phyloP scores from a whole-genome alignment of 1,140 invertebrate genomes.

The Himalopsyche phryganea region DNA sequence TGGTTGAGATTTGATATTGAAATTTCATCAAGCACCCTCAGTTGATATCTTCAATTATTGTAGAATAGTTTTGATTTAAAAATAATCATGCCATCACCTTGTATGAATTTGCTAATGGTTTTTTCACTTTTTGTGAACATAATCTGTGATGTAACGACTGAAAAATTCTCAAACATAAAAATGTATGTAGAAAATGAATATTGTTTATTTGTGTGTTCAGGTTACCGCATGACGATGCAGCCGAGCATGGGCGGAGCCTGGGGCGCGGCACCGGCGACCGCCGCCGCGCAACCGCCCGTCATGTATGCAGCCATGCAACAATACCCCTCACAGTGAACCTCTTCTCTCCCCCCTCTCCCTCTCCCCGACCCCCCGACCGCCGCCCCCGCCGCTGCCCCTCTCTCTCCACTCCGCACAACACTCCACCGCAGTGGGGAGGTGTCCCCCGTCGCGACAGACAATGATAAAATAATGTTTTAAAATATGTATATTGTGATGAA shows the following conservation, averaged over 20 bases:
- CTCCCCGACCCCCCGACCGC: slow-evolving; percentile 3
- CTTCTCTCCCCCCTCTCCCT: background rate
- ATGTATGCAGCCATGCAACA: slow-evolving; percentile 78
- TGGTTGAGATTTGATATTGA: too few species aligned
- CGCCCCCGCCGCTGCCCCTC: background rate
- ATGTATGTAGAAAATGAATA: too few species aligned
- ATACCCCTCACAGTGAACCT: slow-evolving; percentile 70
- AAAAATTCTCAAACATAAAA: too few species aligned
- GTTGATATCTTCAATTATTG: too few species aligned
- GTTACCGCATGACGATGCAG: slow-evolving; percentile 46
- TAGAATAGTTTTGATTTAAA: too few species aligned
- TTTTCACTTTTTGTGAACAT: too few species aligned
- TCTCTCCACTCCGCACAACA: background rate
- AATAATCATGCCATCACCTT: too few species aligned
- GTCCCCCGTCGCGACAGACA: background rate
- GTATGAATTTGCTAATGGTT: too few species aligned
- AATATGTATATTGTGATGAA: background rate
- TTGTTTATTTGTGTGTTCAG: slow-evolving; percentile 31
- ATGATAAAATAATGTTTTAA: background rate
- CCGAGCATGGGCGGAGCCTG: slow-evolving; percentile 54
- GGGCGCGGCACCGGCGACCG: slow-evolving; percentile 55
- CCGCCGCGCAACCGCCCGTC: slow-evolving; percentile 58
- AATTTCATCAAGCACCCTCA: too few species aligned
- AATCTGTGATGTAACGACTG: too few species aligned
- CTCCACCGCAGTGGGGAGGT: background rate